Conservation (phyloP, 2,888 invertebrate species). For the Smittia sp. region DNA sequence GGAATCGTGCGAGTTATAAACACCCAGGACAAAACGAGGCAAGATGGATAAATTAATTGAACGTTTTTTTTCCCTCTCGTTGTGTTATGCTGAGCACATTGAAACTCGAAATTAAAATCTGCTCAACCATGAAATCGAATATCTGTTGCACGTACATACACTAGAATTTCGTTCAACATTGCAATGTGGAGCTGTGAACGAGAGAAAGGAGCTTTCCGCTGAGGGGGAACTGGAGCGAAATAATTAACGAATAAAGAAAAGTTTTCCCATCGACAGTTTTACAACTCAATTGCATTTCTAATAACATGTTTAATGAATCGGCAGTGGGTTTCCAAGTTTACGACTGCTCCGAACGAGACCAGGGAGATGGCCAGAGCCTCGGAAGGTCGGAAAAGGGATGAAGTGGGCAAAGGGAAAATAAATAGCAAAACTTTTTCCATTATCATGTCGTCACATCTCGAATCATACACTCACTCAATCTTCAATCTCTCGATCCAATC, state of each 20-base stretch:
- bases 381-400: not conserved
- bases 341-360: no score
- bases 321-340: not conserved
- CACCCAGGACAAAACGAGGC: not conserved
- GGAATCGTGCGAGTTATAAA: constrained; percentile 22
- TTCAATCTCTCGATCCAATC: constrained; percentile 27
- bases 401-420: constrained; percentile 10
- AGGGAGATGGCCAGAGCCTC: not conserved
- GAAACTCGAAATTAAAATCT: constrained; percentile 33
- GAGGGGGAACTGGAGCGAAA: no score
- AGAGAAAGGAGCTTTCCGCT: not conserved
- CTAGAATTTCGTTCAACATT: not conserved
- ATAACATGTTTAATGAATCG: constrained; percentile 5
- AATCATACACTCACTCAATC: not conserved
- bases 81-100: constrained; percentile 22
- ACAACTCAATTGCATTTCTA: constrained; percentile 12
- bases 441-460: constrained; percentile 29
- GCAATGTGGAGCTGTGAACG: not conserved
- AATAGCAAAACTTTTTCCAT: constrained; percentile 34
- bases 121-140: constrained; percentile 32
- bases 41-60: constrained; percentile 31
- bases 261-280: not conserved
- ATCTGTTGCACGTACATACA: constrained; percentile 32
- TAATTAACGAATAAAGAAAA: not conserved
- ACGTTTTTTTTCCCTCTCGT: not conserved